Base-by-base conservation (phyloP, 92 coral and sea anemone genomes). In the Nematostella vectensis region DNA sequence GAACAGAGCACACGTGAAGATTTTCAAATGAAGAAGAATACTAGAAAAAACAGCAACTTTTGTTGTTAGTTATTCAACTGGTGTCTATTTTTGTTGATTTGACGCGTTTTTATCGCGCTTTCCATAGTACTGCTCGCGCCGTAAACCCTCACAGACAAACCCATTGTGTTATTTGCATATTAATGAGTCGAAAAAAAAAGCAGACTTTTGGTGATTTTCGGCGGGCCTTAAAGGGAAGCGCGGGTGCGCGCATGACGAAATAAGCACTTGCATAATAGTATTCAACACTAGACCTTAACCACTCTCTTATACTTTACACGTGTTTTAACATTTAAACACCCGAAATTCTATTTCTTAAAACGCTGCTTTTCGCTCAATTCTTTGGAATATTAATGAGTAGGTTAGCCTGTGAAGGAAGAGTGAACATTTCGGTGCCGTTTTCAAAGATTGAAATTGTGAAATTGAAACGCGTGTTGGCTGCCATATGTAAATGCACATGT, bases 331-430 rank as follows among this genome's bases (percentile, higher is more conserved):
- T 44, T 58, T 49, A 55, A 39, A 25, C 31, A 31, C 11, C 37
- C 53, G 63, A 54, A 33, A 59, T 28, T 66, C 30, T 16, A 31
- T 19, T 52, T 65, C 47, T 37, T 38, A 57, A 74, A 84, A 80
- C 94, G 94, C 77, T 43, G 17, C 54, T 61, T 84, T 84, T 84
- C 58, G 94, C 51, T 59, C 60, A 79, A 67, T 63, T 26, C 57
- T 36, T 58, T 9, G 48, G 94, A 71, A 84, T 84, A 84, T 84
- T 84, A 87, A 84, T 84, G 87, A 84, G 94, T 18, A 33, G 15
- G 40, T 6, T 33, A 6, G 40, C 15, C 15, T 33, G 40, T 15
- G 15, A 15, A 15, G 40, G 6, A 33, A 33, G 15, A 33, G 40
- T 33, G 15, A 33, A 33, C 6, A 15, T 33, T 33, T 33, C n/a